Base-by-base conservation (phyloP, 1,140 invertebrate species). In the Nomia melanderi region DNA sequence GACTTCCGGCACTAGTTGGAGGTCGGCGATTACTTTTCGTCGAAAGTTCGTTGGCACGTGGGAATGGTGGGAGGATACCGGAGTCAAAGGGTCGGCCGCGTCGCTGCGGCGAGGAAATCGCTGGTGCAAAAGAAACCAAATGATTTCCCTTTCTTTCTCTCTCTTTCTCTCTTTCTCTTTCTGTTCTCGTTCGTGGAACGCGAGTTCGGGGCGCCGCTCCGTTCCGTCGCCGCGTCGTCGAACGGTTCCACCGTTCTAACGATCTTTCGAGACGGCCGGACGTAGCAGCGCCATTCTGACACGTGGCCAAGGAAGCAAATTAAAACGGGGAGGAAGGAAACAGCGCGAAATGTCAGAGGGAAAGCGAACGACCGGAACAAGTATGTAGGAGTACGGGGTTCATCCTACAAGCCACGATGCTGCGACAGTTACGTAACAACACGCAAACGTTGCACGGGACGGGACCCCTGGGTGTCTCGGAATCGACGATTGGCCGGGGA, bases 11-110 rank as follows among this genome's bases (percentile, higher is more conserved):
- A 72, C 44, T 88, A 78, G 83, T 66, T 84, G 72, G 86, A 90
- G 88, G 84, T 83, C 87, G 85, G 79, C 80, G 87, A 90, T 91
- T 90, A 86, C 85, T 84, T 88, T 87, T 87, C 75, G 86, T 90
- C 84, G 86, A 87, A 91, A 90, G 88, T 90, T 88, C 84, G 84
- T 85, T 86, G 86, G 64, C 87, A 85, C 63, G 79, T 85, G 81
- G 62, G 77, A 86, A 75, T 66, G 74, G 57, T 69, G 74, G 77
- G 56, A 54, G 66, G 25, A 53, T 39, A 65, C 5, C 31, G 62
- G 74, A 80, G 67, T 71, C 60, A 60, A 75, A 83, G 72, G 75
- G 77, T 81, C 69, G 44, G 9, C 12, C 25, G 54, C 53, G 44
- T 63, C 64, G 60, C 73, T 29, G 54, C 36, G 69, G 25, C 41